Evolutionary conservation across 2,797 vertebrate species (phyloP).

Genomic region (Spinibarbus caldwelli): DNA sequence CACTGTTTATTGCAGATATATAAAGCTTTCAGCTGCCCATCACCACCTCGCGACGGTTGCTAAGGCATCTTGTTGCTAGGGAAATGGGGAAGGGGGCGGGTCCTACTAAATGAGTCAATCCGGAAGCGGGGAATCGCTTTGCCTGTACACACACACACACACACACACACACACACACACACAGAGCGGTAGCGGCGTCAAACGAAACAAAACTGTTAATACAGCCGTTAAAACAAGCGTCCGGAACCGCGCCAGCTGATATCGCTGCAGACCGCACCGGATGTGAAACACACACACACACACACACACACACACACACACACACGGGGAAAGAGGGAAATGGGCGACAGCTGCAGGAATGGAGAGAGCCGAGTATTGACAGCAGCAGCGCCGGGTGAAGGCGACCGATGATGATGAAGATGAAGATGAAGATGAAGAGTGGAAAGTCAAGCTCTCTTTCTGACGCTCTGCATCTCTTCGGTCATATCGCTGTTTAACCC

Average conservation of each 20-base stretch:
- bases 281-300: not conserved
- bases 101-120: slow-evolving; percentile 59
- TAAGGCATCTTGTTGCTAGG: slow-evolving; percentile 69
- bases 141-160: slow-evolving; percentile 71
- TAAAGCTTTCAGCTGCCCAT: not conserved
- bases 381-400: slow-evolving; percentile 15
- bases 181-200: slow-evolving; percentile 44
- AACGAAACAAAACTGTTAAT: slow-evolving; percentile 45
- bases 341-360: slow-evolving; percentile 38
- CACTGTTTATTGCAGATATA: not conserved
- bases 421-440: slow-evolving; percentile 20
- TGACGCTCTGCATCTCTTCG: not conserved
- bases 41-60: slow-evolving; percentile 58
- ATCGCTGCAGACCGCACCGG: not conserved
- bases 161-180: slow-evolving; percentile 65
- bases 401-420: slow-evolving; percentile 27
- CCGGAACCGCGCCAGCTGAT: not conserved
- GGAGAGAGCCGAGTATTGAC: slow-evolving; percentile 32
- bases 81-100: slow-evolving; percentile 59
- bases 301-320: not conserved
- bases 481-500: slow-evolving; percentile 8
- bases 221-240: slow-evolving; percentile 25
- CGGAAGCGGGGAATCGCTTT: slow-evolving; percentile 70
- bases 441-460: slow-evolving; percentile 21
- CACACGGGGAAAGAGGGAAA: slow-evolving; percentile 13